Evolutionary conservation across 2,888 invertebrate genomes (phyloP).

Genomic region (Anarsia innoxiella): DNA sequence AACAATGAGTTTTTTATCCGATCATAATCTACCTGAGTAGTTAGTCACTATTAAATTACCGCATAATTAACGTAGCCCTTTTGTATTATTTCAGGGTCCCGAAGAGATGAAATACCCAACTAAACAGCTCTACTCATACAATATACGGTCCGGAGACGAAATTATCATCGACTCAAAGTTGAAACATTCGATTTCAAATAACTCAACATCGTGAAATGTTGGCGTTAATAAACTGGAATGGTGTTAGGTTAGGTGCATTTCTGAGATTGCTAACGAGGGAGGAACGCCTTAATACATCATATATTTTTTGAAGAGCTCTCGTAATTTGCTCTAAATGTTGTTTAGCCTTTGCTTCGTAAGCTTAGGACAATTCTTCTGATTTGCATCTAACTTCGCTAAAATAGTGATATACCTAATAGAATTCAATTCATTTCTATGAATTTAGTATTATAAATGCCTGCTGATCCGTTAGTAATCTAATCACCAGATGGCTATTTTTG

Average conservation of each 20-base stretch:
- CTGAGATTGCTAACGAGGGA: constrained; percentile 7
- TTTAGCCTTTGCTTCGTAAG: too few species aligned
- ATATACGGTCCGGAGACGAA: constrained; percentile 91
- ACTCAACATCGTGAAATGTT: constrained; percentile 38
- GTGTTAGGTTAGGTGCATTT: constrained; percentile 26
- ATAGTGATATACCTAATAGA: too few species aligned
- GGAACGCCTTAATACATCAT: not conserved
- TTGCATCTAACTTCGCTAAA: too few species aligned
- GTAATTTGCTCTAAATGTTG: too few species aligned
- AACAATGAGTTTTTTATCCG: too few species aligned
- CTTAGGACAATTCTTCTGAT: too few species aligned
- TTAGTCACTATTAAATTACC: not conserved
- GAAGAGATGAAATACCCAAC: constrained; percentile 93
- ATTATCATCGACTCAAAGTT: constrained; percentile 90
- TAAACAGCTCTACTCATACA: constrained; percentile 93
- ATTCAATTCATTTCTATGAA: too few species aligned
- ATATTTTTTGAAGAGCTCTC: too few species aligned
- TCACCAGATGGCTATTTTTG: too few species aligned
- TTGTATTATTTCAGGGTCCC: constrained; percentile 74
- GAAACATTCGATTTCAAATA: constrained; percentile 66
- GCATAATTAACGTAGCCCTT: too few species aligned
- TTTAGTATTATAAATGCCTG: too few species aligned
- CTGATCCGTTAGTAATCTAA: too few species aligned
- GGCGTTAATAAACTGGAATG: not conserved
- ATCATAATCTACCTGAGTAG: not conserved